Conservation (phyloP, 2,113 vertebrate species). For the Chiloscyllium plagiosum region DNA sequence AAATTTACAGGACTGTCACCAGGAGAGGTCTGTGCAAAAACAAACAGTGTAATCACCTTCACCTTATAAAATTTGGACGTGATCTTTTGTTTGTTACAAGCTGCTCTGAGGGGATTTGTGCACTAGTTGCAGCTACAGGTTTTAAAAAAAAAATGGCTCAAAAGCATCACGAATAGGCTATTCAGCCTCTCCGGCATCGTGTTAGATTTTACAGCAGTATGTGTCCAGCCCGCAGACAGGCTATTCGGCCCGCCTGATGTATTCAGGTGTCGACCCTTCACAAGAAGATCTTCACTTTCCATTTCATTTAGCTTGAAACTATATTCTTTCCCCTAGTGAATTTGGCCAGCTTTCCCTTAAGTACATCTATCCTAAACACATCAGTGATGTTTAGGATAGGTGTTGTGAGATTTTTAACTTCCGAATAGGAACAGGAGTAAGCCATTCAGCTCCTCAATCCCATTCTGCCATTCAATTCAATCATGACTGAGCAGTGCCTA, state of each 20-base stretch:
- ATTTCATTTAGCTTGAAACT: not conserved
- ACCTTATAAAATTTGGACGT: not conserved
- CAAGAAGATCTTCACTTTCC: not conserved
- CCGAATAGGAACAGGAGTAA: too few species aligned
- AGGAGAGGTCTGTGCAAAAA: not conserved
- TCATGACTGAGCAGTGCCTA: too few species aligned
- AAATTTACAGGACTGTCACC: not conserved
- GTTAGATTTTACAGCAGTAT: not conserved
- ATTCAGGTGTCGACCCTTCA: not conserved
- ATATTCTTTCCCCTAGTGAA: not conserved
- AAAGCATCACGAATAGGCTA: not conserved
- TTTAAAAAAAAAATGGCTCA: not conserved
- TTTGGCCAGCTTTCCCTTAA: not conserved
- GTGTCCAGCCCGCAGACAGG: not conserved
- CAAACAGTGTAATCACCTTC: conserved; percentile 11
- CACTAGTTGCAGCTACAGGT: not conserved
- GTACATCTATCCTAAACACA: not conserved
- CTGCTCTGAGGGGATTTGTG: not conserved
- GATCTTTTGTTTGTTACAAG: not conserved
- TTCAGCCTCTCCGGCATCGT: not conserved
- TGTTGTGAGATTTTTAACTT: too few species aligned
- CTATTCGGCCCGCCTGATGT: not conserved
- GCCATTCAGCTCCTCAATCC: too few species aligned
- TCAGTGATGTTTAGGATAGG: too few species aligned
- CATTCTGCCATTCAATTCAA: too few species aligned